These are phyloP conservation scores for Pseudonaja textilis DNA, from an alignment of 2,113 vertebrate species.

Conservation along the genomic window DNA sequence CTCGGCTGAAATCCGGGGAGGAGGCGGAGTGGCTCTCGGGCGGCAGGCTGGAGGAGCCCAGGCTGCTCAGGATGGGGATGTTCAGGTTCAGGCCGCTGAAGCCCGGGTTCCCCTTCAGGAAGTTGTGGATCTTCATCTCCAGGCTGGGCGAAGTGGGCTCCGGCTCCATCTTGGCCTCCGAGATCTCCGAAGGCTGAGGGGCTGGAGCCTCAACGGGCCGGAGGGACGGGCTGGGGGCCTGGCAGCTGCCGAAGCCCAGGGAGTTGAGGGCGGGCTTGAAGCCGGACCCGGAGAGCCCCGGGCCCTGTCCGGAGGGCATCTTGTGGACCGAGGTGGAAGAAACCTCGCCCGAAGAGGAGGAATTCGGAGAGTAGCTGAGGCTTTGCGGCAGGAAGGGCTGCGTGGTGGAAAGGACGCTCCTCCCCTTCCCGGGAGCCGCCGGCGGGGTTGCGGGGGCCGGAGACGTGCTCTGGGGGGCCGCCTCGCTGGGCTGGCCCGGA, in stretches of 20 bases:
- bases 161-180: conserved; percentile 70
- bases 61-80: conserved; percentile 74
- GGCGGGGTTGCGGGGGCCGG: conserved; percentile 61
- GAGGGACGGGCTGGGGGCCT: conserved; percentile 62
- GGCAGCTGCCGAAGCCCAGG: conserved; percentile 65
- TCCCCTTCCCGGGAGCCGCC: conserved; percentile 61
- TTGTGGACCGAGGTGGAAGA: conserved; percentile 80
- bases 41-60: conserved; percentile 62
- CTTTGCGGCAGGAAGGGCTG: conserved; percentile 70
- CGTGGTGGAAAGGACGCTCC: conserved; percentile 52
- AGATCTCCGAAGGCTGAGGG: conserved; percentile 63
- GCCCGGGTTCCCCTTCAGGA: conserved; percentile 93
- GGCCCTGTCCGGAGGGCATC: conserved; percentile 60
- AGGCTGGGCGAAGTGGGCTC: conserved; percentile 83
- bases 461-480: conserved; percentile 61
- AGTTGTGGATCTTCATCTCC: conserved; percentile 98
- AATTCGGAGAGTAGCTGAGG: conserved; percentile 73
- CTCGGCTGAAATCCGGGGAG: conserved; percentile 69
- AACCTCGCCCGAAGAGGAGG: conserved; percentile 71
- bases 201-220: conserved; percentile 69
- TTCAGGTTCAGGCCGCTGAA: conserved; percentile 89
- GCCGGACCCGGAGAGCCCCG: conserved; percentile 61
- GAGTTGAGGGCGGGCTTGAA: conserved; percentile 71
- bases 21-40: conserved; percentile 61
- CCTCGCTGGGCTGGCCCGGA: conserved; percentile 63